Percentiles rank a stretch among this genome's conserved stretches.
Evolutionary conservation across 1,140 invertebrate species (phyloP).

Genomic region (Rhagoletis pomonella): DNA sequence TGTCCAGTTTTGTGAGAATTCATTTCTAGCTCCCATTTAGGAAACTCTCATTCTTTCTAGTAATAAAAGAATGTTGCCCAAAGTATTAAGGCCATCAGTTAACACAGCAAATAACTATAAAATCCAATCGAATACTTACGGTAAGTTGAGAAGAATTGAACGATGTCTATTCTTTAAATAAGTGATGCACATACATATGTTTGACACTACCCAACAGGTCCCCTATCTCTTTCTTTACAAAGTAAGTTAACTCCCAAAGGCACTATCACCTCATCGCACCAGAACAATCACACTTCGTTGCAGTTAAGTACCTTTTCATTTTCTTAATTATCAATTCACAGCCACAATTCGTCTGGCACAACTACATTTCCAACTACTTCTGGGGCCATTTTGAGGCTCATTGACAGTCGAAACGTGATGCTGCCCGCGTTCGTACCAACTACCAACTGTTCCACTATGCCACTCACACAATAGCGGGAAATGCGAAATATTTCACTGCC

Average conservation of each 20-base stretch:
- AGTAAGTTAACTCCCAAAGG: background rate
- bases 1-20: too few relatives aligned
- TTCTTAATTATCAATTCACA: constrained; percentile 47
- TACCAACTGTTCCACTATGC: background rate
- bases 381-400: background rate
- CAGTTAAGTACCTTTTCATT: constrained; percentile 4
- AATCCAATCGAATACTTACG: too few relatives aligned
- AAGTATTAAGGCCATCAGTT: too few relatives aligned
- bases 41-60: too few relatives aligned
- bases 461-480: background rate
- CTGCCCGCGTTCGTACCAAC: background rate
- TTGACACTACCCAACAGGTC: background rate
- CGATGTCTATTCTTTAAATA: too few relatives aligned
- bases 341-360: constrained; percentile 39
- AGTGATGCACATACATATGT: too few relatives aligned
- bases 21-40: too few relatives aligned
- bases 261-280: too few relatives aligned
- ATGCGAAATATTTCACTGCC: background rate
- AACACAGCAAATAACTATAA: too few relatives aligned
- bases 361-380: constrained; percentile 19
- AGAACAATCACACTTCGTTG: constrained; percentile 16
- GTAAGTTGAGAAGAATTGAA: too few relatives aligned
- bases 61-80: too few relatives aligned
- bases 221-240: background rate
- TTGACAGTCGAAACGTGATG: background rate